Evolutionary conservation across 2,113 vertebrate genomes (phyloP).

Genomic region (Leptodactylus fuscus): DNA sequence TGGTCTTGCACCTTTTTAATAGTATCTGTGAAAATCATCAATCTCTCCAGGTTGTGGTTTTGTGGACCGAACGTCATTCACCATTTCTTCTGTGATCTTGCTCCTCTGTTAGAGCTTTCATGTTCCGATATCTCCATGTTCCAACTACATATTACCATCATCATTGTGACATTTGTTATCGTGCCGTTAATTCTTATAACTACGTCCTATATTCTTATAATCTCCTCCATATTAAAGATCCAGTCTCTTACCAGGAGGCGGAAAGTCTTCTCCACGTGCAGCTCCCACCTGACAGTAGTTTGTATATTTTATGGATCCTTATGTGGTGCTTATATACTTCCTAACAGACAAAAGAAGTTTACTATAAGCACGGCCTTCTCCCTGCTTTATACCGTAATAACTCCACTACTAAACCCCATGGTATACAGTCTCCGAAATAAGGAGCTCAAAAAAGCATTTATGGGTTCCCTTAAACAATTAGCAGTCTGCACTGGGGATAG

Average conservation of each 20-base stretch:
- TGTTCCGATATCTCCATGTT: too few species aligned
- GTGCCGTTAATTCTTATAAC: not conserved
- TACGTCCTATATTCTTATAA: not conserved
- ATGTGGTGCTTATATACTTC: not conserved
- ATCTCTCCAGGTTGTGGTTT: not conserved
- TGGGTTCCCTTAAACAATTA: too few species aligned
- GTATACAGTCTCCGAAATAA: too few species aligned
- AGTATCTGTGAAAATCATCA: not conserved
- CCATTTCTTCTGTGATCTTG: not conserved
- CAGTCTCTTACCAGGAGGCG: not conserved
- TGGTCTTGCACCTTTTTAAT: not conserved
- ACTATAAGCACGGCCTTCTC: not conserved
- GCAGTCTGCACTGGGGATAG: too few species aligned
- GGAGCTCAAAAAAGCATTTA: too few species aligned
- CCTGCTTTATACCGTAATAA: not conserved
- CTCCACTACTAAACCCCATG: too few species aligned
- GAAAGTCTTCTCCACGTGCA: not conserved
- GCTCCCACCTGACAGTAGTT: not conserved
- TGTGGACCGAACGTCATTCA: not conserved
- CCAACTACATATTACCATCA: not conserved
- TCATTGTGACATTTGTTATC: not conserved
- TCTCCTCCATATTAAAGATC: conserved; percentile 17
- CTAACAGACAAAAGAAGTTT: not conserved
- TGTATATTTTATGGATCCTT: conserved; percentile 1
- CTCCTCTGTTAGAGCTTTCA: not conserved